Conservation (phyloP, 2,888 invertebrate genomes). For the Octonoba sinensis region DNA sequence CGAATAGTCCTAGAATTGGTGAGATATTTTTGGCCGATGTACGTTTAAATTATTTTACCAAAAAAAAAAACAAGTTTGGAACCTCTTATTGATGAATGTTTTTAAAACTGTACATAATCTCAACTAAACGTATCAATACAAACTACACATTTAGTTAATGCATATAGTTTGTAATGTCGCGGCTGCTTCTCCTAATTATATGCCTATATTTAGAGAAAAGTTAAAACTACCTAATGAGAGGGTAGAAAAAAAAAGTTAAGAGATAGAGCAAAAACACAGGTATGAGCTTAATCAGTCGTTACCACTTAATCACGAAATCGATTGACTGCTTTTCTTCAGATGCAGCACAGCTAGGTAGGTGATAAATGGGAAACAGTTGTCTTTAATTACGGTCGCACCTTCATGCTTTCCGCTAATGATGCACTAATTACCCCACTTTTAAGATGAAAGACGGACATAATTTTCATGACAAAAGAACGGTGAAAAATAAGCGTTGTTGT, state of each 20-base stretch:
- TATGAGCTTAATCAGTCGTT: conserved; percentile 46
- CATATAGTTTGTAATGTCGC: too few species aligned
- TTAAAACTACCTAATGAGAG: neutral
- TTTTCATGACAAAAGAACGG: conserved; percentile 24
- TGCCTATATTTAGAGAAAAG: too few species aligned
- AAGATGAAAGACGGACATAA: conserved; percentile 33
- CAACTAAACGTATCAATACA: too few species aligned
- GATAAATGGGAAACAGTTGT: conserved; percentile 55
- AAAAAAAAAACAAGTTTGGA: too few species aligned
- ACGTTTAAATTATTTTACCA: too few species aligned
- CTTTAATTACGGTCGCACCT: conserved; percentile 52
- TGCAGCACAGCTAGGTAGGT: conserved; percentile 24
- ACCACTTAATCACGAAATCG: conserved; percentile 36
- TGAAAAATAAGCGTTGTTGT: conserved; percentile 37
- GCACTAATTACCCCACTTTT: conserved; percentile 53
- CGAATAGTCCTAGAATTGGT: too few species aligned
- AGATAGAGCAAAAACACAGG: neutral
- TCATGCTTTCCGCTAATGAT: conserved; percentile 35
- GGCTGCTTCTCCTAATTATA: too few species aligned
- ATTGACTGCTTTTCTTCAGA: conserved; percentile 4
- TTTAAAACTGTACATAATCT: too few species aligned
- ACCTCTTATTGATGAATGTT: too few species aligned
- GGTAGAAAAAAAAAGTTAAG: neutral
- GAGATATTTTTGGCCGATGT: too few species aligned
- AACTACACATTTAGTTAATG: too few species aligned